Evolutionary conservation across 1,140 invertebrate species (phyloP), one percentile per base, ranked within the genome.

Genomic region (Wiebesia pumilae): DNA sequence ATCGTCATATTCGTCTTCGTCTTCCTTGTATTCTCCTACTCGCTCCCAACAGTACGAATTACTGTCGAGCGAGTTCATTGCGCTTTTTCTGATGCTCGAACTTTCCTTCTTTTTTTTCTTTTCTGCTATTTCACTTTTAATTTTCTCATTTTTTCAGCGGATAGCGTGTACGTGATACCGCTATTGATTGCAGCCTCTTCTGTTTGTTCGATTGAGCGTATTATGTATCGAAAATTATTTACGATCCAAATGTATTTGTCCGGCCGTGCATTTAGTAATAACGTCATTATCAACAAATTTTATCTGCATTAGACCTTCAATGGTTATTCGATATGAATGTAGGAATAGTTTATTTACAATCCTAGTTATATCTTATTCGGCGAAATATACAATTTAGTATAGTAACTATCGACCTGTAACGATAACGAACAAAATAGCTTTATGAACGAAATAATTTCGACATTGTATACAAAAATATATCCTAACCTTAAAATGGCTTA

Each of bases 1-100:
- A 78, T 54, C 77, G 7, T 75, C 30, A 24, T 43, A 43, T 75
- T 75, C 71, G 71, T 75, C 82, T 54, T 71, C 67, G 3, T 88
- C 85, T 90, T 88, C 81, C 80, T 88, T 75, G 71, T 67, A 19
- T 30, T 79, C 40, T 65, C 16, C 16, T 54, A 24, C 62, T 40
- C 54, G 9, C 54, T 84, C 43, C 24, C 43, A 0, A 19, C 38
- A 27, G 43, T 14, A 27, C 27, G 14, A 14, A 33, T 35, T 30
- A 24, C 30, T 69, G 2, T 69, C 7, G 24, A 62, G 24, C 65
- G 30, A 69, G 14, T 69, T 69, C 65, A 65, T 65, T 30, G 62
- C 27, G n/a, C 65, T 69, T 69, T 35, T 69, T 35, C 30, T 24
- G 3, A 10, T 27, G 27, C 27, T 62, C 1, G 7, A 62, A 35